Base-by-base conservation (phyloP, 1,140 invertebrate species). In the Ectropis grisescens region DNA sequence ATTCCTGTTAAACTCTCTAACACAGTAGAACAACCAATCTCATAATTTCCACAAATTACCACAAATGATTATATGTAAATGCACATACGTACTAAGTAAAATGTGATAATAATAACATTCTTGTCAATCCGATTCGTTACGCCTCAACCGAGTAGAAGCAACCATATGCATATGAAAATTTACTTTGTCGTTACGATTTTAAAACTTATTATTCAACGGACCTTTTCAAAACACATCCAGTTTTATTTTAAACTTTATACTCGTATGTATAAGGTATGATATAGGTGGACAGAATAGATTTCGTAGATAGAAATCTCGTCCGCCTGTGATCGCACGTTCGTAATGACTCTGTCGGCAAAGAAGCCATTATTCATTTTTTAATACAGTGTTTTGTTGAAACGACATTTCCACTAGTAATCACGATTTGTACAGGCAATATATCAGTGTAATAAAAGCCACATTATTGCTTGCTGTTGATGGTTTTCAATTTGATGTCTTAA, bases 311-410 rank as follows among this genome's bases (percentile, higher is more conserved):
- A 58, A 70, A 79, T 76, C 71, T 59, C 48, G 36, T 44, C 41
- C 50, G 57, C 51, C 55, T 52, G 53, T 66, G 68, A 68, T 62
- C 69, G 67, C 61, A 55, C 45, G 59, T 44, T n/a, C 54, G 50
- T 80, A 76, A 80, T 76, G 71, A 70, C 64, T 64, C 58, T 57
- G 70, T 64, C 66, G 69, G 67, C 60, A 66, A 71, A 71, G 75
- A 72, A 76, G 71, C 75, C 75, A 76, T 80, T 76, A 75, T 75
- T 80, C 71, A 80, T 76, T 80, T 80, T 80, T 80, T 75, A 80
- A 76, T 75, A 71, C 65, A 70, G 55, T 71, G 68, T 80, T 76
- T 75, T 80, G 69, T 80, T 69, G 70, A 76, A 72, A 72, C 60
- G 75, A 75, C 75, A 76, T 75, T 72, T 76, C 72, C 70, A 76